phyloP scores from a whole-genome alignment of 2,888 invertebrate species.

The Callimorpha dominula region DNA sequence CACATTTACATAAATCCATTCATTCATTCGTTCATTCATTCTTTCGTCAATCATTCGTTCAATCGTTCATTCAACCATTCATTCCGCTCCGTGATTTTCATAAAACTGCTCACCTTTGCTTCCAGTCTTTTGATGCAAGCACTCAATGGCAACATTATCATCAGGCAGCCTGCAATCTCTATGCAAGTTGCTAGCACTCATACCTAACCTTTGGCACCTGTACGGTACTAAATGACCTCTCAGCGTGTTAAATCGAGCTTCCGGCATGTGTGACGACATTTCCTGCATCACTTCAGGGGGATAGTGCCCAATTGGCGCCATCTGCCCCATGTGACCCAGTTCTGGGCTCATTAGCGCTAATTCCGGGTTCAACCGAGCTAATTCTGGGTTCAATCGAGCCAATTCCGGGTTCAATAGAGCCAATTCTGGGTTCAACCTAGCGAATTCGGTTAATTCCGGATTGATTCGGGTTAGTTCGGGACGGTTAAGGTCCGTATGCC shows the following conservation, averaged over 20 bases:
- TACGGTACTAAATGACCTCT: conserved; percentile 81
- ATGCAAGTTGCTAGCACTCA: conserved; percentile 76
- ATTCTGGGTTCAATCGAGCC: conserved; percentile 49
- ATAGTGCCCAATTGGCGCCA: conserved; percentile 55
- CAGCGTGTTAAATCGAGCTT: conserved; percentile 73
- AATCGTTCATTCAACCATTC: not conserved
- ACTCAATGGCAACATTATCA: conserved; percentile 70
- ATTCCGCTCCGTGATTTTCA: not conserved
- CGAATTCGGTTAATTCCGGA: conserved; percentile 46
- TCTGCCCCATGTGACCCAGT: conserved; percentile 59
- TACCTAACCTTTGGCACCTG: conserved; percentile 72
- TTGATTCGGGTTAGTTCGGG: conserved; percentile 45
- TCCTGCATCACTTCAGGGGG: conserved; percentile 57
- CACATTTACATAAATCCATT: not conserved
- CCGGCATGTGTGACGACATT: conserved; percentile 40
- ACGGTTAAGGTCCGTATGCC: conserved; percentile 52
- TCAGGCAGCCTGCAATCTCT: conserved; percentile 72
- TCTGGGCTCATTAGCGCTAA: conserved; percentile 61
- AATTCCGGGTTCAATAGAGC: conserved; percentile 55
- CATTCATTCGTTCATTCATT: not conserved
- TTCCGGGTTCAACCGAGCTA: conserved; percentile 54
- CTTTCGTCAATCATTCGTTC: not conserved
- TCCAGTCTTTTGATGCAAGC: conserved; percentile 75
- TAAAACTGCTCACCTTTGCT: conserved; percentile 72
- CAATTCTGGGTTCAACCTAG: conserved; percentile 56